Evolutionary conservation across 2,113 vertebrate species (phyloP).

Genomic region (Chamaetylas fuelleborni): DNA sequence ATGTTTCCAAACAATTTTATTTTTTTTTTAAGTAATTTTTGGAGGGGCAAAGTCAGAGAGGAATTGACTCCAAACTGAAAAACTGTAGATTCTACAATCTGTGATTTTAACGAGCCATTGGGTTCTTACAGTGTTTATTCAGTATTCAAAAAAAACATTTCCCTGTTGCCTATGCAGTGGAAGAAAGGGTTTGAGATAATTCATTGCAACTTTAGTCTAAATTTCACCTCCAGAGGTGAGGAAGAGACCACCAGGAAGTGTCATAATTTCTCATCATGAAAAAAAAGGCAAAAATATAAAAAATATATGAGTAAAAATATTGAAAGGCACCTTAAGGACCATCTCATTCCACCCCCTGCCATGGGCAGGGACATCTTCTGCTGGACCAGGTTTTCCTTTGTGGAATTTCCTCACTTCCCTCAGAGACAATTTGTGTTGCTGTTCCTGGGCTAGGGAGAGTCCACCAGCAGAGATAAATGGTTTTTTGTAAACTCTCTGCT

Average conservation of each 20-base stretch:
- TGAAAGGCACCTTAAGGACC: background rate
- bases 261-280: background rate
- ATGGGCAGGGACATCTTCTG: background rate
- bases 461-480: background rate
- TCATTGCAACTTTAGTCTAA: background rate
- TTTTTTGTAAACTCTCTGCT: background rate
- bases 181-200: background rate
- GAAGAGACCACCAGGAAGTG: background rate
- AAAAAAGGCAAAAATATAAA: background rate
- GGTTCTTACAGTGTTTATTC: background rate
- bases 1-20: background rate
- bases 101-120: background rate
- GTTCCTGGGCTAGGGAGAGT: background rate
- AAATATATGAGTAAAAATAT: too few relatives aligned
- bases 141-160: background rate
- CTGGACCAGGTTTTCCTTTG: background rate
- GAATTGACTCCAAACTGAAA: background rate
- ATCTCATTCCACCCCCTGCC: background rate
- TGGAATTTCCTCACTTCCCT: background rate
- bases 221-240: background rate
- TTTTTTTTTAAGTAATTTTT: background rate
- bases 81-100: accelerated
- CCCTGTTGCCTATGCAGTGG: background rate
- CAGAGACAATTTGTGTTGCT: background rate
- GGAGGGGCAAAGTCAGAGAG: background rate